Conservation (phyloP, 1,140 invertebrate species). For the Coptotermes formosanus region DNA sequence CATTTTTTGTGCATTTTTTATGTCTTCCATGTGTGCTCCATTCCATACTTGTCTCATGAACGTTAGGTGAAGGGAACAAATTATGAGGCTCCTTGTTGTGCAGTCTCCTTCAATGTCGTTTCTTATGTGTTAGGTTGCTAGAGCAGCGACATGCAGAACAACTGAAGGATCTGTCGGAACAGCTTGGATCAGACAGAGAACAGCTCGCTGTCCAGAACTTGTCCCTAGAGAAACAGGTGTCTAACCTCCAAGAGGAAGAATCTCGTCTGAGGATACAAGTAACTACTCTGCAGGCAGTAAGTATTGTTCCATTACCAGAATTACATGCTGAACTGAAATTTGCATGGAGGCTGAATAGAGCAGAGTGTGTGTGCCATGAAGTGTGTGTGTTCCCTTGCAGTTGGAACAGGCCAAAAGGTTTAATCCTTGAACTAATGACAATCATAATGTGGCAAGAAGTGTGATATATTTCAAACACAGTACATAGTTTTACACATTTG, state of each 20-base stretch:
- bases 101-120: background rate
- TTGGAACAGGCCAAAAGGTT: no score
- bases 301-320: constrained; percentile 36
- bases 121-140: constrained; percentile 54
- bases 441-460: no score
- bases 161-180: constrained; percentile 64
- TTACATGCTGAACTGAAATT: no score
- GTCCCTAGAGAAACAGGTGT: constrained; percentile 57
- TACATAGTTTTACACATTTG: no score
- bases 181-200: constrained; percentile 69
- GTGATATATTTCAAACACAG: no score
- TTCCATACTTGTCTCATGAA: no score
- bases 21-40: no score
- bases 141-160: constrained; percentile 76
- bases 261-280: constrained; percentile 54
- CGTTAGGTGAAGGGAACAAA: background rate
- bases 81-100: background rate
- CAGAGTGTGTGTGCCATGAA: no score
- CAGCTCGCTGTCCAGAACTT: constrained; percentile 55
- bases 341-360: no score
- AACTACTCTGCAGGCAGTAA: constrained; percentile 45
- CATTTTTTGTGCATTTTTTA: no score
- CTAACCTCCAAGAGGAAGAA: constrained; percentile 55
- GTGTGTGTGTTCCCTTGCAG: no score
- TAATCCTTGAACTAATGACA: no score